phyloP scores from a whole-genome alignment of 2,113 vertebrate species.

The Lutjanus erythropterus region DNA sequence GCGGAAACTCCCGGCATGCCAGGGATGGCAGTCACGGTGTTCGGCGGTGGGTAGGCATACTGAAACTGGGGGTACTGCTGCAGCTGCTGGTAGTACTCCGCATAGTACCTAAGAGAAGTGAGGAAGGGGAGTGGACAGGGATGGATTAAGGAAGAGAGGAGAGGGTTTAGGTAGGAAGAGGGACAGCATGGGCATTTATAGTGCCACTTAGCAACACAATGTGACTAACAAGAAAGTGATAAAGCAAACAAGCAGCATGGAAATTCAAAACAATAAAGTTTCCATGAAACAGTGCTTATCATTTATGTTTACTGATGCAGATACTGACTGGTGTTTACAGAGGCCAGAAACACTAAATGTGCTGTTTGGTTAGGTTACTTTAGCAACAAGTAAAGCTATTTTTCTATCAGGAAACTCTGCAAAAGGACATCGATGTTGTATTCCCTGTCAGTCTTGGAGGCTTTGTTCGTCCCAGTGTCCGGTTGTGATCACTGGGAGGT shows the following conservation, averaged over 20 bases:
- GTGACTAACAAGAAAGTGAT: neutral
- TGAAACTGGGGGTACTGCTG: slow-evolving; percentile 87
- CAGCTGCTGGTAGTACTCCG: slow-evolving; percentile 87
- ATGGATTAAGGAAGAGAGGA: neutral
- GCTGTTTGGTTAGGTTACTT: too few species aligned
- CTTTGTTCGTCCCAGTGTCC: too few species aligned
- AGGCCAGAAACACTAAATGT: too few species aligned
- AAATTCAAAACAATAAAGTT: neutral
- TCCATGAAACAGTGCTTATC: too few species aligned
- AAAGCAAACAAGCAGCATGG: neutral
- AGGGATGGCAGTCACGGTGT: slow-evolving; percentile 75
- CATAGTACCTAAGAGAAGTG: slow-evolving; percentile 81
- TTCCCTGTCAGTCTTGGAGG: too few species aligned
- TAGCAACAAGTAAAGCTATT: too few species aligned
- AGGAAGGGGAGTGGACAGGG: neutral
- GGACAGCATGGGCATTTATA: neutral
- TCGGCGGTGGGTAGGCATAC: slow-evolving; percentile 81
- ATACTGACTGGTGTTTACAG: too few species aligned
- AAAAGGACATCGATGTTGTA: too few species aligned
- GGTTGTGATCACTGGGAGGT: too few species aligned
- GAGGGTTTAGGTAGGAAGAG: slow-evolving; percentile 5
- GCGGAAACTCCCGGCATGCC: slow-evolving; percentile 72
- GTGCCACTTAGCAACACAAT: neutral
- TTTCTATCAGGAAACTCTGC: too few species aligned
- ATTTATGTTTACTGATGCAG: too few species aligned